Conservation (phyloP, 92 coral and sea anemone genomes). For the Parazoanthus atlanticus region DNA sequence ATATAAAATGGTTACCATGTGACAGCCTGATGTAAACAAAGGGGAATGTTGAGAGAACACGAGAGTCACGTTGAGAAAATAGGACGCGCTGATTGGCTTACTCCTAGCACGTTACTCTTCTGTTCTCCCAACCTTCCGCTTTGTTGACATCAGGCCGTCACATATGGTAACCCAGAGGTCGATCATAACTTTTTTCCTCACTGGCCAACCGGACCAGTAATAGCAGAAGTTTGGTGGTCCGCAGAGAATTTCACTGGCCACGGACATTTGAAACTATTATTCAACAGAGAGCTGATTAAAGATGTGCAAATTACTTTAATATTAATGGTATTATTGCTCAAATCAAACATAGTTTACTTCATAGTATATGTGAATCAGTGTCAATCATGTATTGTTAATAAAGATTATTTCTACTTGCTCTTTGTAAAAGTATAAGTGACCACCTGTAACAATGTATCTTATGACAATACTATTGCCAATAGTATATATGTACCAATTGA, state of each 20-base stretch:
- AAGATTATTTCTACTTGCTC: constrained; percentile 4
- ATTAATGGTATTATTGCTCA: not conserved
- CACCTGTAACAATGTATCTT: not conserved
- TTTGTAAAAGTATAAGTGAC: constrained; percentile 18
- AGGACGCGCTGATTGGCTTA: no score
- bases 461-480: not conserved
- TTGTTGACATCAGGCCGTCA: no score
- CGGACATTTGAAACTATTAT: not conserved
- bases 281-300: constrained; percentile 4
- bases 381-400: constrained; percentile 16
- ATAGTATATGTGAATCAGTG: not conserved
- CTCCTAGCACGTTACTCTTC: no score
- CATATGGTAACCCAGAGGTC: no score
- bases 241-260: constrained; percentile 15
- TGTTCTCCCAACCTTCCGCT: no score
- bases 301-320: not conserved
- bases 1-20: no score
- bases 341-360: not conserved
- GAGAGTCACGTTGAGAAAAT: no score
- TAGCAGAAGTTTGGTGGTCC: constrained; percentile 10
- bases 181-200: not conserved
- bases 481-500: not conserved
- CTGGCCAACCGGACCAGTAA: constrained; percentile 10
- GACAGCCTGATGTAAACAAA: no score
- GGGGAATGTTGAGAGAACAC: no score